Evolutionary conservation across 2,888 invertebrate species (phyloP).

Genomic region (Lydus trimaculatus): DNA sequence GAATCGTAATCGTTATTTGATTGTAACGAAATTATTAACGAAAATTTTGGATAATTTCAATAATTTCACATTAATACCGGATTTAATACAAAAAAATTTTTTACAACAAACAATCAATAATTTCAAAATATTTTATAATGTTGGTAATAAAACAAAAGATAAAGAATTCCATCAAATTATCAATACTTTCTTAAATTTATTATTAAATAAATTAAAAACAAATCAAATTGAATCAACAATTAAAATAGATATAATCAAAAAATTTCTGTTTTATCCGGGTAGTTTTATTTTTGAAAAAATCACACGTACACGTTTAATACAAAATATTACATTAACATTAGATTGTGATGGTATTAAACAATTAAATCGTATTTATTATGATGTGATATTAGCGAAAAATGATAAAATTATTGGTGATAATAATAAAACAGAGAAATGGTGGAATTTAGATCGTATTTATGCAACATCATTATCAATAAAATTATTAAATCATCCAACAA

Average conservation of each 20-base stretch:
- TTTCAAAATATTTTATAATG: constrained; percentile 65
- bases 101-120: constrained; percentile 70
- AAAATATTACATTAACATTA: constrained; percentile 69
- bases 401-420: constrained; percentile 63
- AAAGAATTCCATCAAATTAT: constrained; percentile 66
- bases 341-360: constrained; percentile 69
- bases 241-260: constrained; percentile 68
- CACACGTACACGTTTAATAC: constrained; percentile 70
- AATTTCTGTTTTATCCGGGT: constrained; percentile 73
- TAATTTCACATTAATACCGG: constrained; percentile 62
- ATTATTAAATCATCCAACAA: constrained; percentile 57
- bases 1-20: constrained; percentile 67
- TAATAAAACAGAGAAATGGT: constrained; percentile 64
- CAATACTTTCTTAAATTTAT: constrained; percentile 64
- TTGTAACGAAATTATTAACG: constrained; percentile 67
- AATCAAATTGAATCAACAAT: constrained; percentile 62
- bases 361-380: constrained; percentile 68
- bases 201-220: constrained; percentile 63
- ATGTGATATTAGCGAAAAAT: constrained; percentile 66
- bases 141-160: constrained; percentile 62
- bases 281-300: constrained; percentile 78
- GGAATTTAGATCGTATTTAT: constrained; percentile 73
- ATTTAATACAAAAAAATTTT: constrained; percentile 70
- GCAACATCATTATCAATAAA: constrained; percentile 67
- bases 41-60: constrained; percentile 62